Evolutionary conservation across 1,140 invertebrate genomes (phyloP).

Genomic region (Drosophila ogumai): DNA sequence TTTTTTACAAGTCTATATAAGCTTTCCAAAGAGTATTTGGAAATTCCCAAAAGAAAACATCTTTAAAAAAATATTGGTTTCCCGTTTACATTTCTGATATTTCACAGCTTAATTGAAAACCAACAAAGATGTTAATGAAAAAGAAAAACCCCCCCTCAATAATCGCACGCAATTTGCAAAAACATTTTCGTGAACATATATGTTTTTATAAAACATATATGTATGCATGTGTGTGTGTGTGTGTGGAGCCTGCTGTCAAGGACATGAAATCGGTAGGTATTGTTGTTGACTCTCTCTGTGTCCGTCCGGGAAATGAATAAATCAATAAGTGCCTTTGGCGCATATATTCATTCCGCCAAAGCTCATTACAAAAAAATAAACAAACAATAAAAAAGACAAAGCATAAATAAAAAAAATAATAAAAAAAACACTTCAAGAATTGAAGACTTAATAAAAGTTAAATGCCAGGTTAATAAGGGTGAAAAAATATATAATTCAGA

Average conservation of each 20-base stretch:
- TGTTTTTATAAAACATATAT: constrained; percentile 14
- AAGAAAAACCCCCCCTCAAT: constrained; percentile 1
- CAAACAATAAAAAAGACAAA: constrained; percentile 9
- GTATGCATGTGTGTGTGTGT: not conserved
- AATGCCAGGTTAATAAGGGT: not conserved
- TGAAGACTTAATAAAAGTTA: constrained; percentile 1
- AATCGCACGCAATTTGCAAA: constrained; percentile 1
- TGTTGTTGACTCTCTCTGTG: constrained; percentile 11
- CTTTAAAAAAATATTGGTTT: constrained; percentile 21
- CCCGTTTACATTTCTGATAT: constrained; percentile 1
- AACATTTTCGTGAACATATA: constrained; percentile 1
- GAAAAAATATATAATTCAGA: not conserved
- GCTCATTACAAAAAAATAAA: constrained; percentile 51
- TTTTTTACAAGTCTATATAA: not conserved
- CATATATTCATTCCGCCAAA: constrained; percentile 18
- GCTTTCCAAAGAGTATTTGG: not conserved
- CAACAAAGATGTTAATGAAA: constrained; percentile 45
- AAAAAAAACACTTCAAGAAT: not conserved
- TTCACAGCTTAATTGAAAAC: constrained; percentile 35
- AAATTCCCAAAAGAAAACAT: not conserved
- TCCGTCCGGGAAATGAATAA: constrained; percentile 12
- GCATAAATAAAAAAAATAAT: too few species aligned
- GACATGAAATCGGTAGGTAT: constrained; percentile 22
- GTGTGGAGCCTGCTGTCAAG: constrained; percentile 21
- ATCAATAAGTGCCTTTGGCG: constrained; percentile 33